phyloP scores from a whole-genome alignment of 2,888 invertebrate species.

The Apamea anceps region DNA sequence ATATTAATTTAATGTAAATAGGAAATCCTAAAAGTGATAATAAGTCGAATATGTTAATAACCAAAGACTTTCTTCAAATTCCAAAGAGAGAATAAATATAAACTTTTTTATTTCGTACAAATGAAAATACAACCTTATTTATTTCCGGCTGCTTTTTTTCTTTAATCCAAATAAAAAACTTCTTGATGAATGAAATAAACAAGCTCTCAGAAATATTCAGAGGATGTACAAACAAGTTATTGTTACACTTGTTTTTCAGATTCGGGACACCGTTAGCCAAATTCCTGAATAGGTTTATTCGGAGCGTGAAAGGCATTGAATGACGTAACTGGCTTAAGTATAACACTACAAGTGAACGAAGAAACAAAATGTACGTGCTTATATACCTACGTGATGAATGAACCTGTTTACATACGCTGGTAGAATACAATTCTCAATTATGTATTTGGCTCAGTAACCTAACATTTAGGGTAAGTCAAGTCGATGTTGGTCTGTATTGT shows the following conservation, averaged over 20 bases:
- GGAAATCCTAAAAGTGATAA: slow-evolving; percentile 25
- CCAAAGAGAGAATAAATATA: neutral
- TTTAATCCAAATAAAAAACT: slow-evolving; percentile 24
- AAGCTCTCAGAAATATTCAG: slow-evolving; percentile 18
- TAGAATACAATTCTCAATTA: slow-evolving; percentile 39
- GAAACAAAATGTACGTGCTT: slow-evolving; percentile 40
- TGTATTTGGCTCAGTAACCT: slow-evolving; percentile 34
- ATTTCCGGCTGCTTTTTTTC: slow-evolving; percentile 4
- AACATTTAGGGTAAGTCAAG: slow-evolving; percentile 29
- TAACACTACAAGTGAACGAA: slow-evolving; percentile 33
- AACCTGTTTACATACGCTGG: slow-evolving; percentile 46
- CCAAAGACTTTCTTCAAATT: neutral
- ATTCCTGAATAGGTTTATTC: slow-evolving; percentile 54
- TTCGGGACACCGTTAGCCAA: slow-evolving; percentile 40
- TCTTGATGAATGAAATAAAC: slow-evolving; percentile 16
- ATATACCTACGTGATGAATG: slow-evolving; percentile 51
- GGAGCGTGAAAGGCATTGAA: slow-evolving; percentile 54
- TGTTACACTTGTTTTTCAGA: slow-evolving; percentile 49
- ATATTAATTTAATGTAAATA: slow-evolving; percentile 33
- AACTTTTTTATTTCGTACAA: neutral
- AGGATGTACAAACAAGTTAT: slow-evolving; percentile 40
- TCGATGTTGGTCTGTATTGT: slow-evolving; percentile 13
- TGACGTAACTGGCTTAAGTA: slow-evolving; percentile 47
- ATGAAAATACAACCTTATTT: slow-evolving; percentile 15
- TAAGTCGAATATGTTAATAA: slow-evolving; percentile 4